Evolutionary conservation across 2,888 invertebrate species (phyloP), one percentile per base, ranked within the genome.

Genomic region (Protophormia terraenovae): DNA sequence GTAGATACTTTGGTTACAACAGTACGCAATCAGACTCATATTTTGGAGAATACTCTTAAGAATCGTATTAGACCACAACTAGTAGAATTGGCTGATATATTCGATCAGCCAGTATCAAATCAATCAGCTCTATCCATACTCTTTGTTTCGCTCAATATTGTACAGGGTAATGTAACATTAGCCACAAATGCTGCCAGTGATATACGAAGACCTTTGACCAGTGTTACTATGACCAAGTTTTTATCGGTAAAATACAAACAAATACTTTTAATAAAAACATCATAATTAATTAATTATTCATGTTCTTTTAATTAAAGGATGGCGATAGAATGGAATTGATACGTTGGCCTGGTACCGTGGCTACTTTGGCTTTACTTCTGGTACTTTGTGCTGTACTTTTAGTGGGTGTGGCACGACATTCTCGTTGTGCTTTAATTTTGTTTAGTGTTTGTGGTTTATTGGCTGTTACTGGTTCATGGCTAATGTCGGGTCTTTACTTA

Each of bases 341-440:
- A 87, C 94, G 97, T 90, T 98, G 98, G 98, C 97, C 97, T 53
- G 95, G 96, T 87, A 98, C 98, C 83, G 97, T 98, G 95, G 96
- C 96, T 82, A 95, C 97, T 82, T 95, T 97, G 92, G 97, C 97
- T 90, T 94, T 96, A 89, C 95, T 98, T 88, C 95, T 98, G 86
- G 95, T 97, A 24, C 95, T 98, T 67, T 97, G 98, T 93, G 96
- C 98, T 84, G 96, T 98, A 86, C 94, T 98, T 89, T 94, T 98
- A 84, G 97, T 98, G 88, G 98, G 98, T 86, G 97, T 98, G 86
- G 97, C 97, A 19, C 94, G 96, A 29, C 97, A 98, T 92, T 97
- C 97, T 19, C 95, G 98, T 69, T 97, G 97, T 90, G 97, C 97
- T 72, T 94, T 98, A 73, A 96, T 98, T 89, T 95, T 97, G 93